Evolutionary conservation across 64 coral and sea anemone species (phyloP).

Genomic region (Pocillopora damicornis): DNA sequence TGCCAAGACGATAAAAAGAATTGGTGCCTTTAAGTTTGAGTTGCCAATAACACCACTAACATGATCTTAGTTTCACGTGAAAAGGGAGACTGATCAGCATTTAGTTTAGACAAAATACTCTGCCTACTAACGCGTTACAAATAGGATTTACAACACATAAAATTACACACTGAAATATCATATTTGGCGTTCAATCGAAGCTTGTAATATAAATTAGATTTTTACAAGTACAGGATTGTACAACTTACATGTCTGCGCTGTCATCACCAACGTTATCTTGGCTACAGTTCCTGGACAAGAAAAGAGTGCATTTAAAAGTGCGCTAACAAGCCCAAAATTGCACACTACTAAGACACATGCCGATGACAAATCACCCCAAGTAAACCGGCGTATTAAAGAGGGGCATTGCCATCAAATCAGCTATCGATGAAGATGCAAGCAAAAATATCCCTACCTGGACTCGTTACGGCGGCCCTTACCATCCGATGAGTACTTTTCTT

Average conservation of each 20-base stretch:
- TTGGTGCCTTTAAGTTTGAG: not conserved
- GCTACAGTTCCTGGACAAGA: slow-evolving; percentile 13
- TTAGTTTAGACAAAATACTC: not conserved
- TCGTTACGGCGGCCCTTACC: slow-evolving; percentile 23
- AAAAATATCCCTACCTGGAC: not conserved
- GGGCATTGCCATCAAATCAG: not conserved
- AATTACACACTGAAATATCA: not conserved
- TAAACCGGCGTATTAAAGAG: not conserved
- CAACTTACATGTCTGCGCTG: slow-evolving; percentile 26
- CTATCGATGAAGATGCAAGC: not conserved
- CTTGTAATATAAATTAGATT: not conserved
- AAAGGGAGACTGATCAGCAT: not conserved
- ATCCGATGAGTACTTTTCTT: slow-evolving; percentile 1
- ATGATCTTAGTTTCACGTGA: not conserved
- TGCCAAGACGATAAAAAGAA: not conserved
- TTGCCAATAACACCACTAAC: not conserved
- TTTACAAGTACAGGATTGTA: not conserved
- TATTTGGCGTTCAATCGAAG: not conserved
- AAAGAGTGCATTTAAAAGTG: not conserved
- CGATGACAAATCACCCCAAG: not conserved
- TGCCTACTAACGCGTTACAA: too few relatives aligned
- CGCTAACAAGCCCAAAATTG: not conserved
- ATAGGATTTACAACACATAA: not conserved
- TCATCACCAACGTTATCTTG: slow-evolving; percentile 18
- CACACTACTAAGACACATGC: not conserved